Base-by-base conservation (phyloP, 2,797 vertebrate genomes). In the Fratercula arctica region DNA sequence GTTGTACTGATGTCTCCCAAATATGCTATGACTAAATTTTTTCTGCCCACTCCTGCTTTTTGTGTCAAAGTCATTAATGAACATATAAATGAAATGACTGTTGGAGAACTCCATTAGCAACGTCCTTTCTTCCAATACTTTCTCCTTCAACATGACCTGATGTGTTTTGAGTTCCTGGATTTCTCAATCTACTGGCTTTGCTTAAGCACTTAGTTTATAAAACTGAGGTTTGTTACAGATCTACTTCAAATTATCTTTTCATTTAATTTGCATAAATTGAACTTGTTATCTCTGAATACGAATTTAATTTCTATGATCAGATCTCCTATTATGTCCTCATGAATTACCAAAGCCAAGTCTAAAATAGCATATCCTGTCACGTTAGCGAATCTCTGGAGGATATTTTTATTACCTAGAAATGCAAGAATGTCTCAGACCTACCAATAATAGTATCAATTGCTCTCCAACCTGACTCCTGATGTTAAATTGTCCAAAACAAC, bases 401-500 rank as follows among this genome's bases (percentile, higher is more conserved):
- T 70, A 56, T 77, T 91, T 93, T 77, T 81, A 88, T 50, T 85
- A 68, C 31, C 53, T 68, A 75, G 60, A 95, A 95, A 85, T 53
- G 46, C 25, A 77, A 87, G 26, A 85, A 67, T 64, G 77, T 53
- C 8, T 10, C 67, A 77, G 56, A 87, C 20, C 79, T 85, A 83
- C 53, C 82, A 86, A 37, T 70, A 91, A 83, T 57, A 80, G 20
- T 28, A 94, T 72, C 37, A 89, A 21, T 24, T 77, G 23, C 43
- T 85, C n/a, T 95, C 63, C 86, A 94, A 76, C n/a, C 35, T 89
- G 85, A 60, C 67, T 93, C 76, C 45, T 74, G 31, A n/a, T 64
- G 64, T 79, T 93, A 95, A 90, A 94, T 61, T 79, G 60, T 25
- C 87, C 67, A 73, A 89, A 96, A 54, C 67, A 90, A 87, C 48